Percentiles rank a stretch among this genome's conserved stretches.
phyloP scores from a whole-genome alignment of 2,888 invertebrate species.

The Tachina lurida region DNA sequence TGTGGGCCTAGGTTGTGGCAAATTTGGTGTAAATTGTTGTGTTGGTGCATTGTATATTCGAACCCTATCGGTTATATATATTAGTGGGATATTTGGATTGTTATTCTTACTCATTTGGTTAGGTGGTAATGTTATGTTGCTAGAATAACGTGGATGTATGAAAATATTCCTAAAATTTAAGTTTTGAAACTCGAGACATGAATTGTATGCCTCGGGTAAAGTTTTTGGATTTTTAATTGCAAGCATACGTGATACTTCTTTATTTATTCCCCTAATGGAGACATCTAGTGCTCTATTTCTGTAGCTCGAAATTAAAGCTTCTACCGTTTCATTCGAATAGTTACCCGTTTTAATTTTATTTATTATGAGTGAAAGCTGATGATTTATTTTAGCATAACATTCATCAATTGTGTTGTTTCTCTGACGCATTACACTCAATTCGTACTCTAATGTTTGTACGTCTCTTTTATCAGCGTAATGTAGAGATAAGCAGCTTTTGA shows the following conservation, averaged over 20 bases:
- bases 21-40: no score
- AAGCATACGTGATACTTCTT: not conserved
- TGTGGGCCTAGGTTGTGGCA: not conserved
- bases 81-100: no score
- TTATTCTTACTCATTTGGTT: no score
- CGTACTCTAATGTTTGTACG: not conserved
- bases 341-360: slow-evolving; percentile 13
- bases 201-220: no score
- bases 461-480: slow-evolving; percentile 13
- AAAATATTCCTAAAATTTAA: not conserved
- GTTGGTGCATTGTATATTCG: no score
- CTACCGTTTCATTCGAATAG: slow-evolving; percentile 2
- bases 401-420: slow-evolving; percentile 7
- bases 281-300: slow-evolving; percentile 29
- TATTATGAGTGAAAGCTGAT: not conserved
- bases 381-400: slow-evolving; percentile 6
- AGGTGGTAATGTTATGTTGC: not conserved
- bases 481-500: not conserved
- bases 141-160: not conserved
- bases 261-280: not conserved
- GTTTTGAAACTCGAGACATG: no score
- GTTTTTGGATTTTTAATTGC: no score
- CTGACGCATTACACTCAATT: slow-evolving; percentile 10
- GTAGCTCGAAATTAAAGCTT: slow-evolving; percentile 12
- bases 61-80: no score